Base-by-base conservation (phyloP, 2,888 invertebrate genomes). In the Conomelus anceps region DNA sequence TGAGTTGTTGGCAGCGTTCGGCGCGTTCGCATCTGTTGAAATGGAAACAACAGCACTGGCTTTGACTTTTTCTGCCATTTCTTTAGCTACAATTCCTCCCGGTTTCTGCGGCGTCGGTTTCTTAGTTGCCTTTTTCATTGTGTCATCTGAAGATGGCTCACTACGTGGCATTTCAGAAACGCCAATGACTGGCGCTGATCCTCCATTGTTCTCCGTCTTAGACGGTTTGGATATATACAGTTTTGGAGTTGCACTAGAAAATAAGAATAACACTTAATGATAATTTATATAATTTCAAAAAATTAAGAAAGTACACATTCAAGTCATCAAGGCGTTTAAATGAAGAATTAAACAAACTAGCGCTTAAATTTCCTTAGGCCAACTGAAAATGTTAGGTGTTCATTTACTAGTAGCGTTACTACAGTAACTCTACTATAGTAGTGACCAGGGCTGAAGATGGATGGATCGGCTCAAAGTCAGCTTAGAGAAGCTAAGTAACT, bases 191-290 rank as follows among this genome's bases (percentile, higher is more conserved):
- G 86, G 86, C 11, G 24, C 26, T 7, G 29, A 24, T 26, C 23
- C 84, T 84, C 22, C 24, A 20, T 24, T 29, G 29, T n/a, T 86
- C 26, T 89, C 24, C 23, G 89, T 84, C n/a, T 92, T 90, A 6
- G 92, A 4, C 92, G 86, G 89, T 87, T 92, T 91, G 1, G 93
- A 92, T 89, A 93, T 93, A 87, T 94, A 94, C 20, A 93, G 92
- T 92, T 94, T 94, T 63, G 94, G 93, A 20, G 93, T 93, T n/a
- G 93, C 93, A 89, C 92, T 94, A 91, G 92, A 92, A 91, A 90
- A 88, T 84, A 89, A 89, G 7, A 86, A 87, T 22, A 84, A 22
- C 41, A 34, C 23, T 20, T 4, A 23, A 84, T 24, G 17, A 41
- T 17, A 41, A 17, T 13, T 41, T 41, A 41, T 41, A 41, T 20